Conservation (phyloP, 2,113 vertebrate genomes). For the Hippocampus comes region DNA sequence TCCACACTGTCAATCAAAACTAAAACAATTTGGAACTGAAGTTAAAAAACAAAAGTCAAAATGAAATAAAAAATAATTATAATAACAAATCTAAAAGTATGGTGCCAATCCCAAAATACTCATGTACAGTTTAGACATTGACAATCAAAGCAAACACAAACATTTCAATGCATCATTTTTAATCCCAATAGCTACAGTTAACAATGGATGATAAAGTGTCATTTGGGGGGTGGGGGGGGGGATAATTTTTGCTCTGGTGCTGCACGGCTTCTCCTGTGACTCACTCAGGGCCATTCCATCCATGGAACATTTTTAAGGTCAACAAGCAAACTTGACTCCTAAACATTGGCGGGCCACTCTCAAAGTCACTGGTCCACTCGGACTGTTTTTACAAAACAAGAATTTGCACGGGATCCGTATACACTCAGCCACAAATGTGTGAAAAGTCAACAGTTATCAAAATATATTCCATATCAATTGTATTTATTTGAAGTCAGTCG, state of each 20-base stretch:
- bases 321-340: slow-evolving; percentile 3
- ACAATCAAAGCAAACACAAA: too few species aligned
- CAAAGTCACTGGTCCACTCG: background rate
- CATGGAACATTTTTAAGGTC: slow-evolving; percentile 3
- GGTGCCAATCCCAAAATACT: too few species aligned
- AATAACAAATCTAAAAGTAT: too few species aligned
- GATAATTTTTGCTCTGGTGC: background rate
- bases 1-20: too few species aligned
- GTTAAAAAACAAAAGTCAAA: too few species aligned
- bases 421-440: background rate
- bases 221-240: too few species aligned
- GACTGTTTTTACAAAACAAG: background rate
- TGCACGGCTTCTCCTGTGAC: background rate
- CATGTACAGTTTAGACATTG: too few species aligned
- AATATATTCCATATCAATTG: background rate
- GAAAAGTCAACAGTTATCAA: background rate
- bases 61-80: too few species aligned
- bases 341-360: slow-evolving; percentile 2
- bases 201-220: too few species aligned
- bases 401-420: background rate
- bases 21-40: too few species aligned
- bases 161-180: too few species aligned
- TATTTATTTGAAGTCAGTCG: slow-evolving; percentile 16
- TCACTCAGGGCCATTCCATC: background rate
- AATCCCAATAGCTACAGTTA: too few species aligned